Evolutionary conservation across 2,797 vertebrate species (phyloP).

Genomic region (Ambastaia sidthimunki): DNA sequence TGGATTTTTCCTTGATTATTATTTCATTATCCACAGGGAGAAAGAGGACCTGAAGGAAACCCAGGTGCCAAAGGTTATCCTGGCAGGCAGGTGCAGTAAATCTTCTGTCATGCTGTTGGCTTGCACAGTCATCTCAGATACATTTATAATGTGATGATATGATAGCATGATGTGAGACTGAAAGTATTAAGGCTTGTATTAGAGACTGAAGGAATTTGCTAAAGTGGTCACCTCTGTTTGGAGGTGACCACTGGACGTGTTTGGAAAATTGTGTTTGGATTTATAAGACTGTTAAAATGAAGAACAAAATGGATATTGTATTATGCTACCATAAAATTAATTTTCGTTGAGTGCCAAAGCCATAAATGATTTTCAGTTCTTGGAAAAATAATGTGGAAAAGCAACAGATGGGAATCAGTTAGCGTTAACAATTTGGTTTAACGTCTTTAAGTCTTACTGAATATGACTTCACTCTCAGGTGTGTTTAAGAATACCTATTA

Average conservation of each 20-base stretch:
- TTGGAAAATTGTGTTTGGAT: neutral
- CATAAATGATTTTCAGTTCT: slow-evolving; percentile 28
- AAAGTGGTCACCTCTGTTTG: neutral
- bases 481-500: neutral
- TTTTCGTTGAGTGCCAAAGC: slow-evolving; percentile 10
- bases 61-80: slow-evolving; percentile 99
- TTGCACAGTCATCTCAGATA: slow-evolving; percentile 61
- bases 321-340: slow-evolving; percentile 13
- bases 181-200: slow-evolving; percentile 14
- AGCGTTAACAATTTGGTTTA: neutral
- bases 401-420: neutral
- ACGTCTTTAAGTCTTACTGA: neutral
- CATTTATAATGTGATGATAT: slow-evolving; percentile 3
- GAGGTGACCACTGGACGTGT: too few relatives aligned
- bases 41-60: slow-evolving; percentile 87
- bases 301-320: slow-evolving; percentile 16
- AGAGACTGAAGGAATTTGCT: slow-evolving; percentile 13
- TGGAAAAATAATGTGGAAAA: slow-evolving; percentile 35
- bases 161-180: neutral
- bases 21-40: slow-evolving; percentile 79
- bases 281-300: slow-evolving; percentile 21
- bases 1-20: slow-evolving; percentile 45
- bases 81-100: slow-evolving; percentile 99
- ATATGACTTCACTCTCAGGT: neutral
- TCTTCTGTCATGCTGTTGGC: slow-evolving; percentile 83